phyloP scores from a whole-genome alignment of 2,888 invertebrate species.

The Brachyptera risi region DNA sequence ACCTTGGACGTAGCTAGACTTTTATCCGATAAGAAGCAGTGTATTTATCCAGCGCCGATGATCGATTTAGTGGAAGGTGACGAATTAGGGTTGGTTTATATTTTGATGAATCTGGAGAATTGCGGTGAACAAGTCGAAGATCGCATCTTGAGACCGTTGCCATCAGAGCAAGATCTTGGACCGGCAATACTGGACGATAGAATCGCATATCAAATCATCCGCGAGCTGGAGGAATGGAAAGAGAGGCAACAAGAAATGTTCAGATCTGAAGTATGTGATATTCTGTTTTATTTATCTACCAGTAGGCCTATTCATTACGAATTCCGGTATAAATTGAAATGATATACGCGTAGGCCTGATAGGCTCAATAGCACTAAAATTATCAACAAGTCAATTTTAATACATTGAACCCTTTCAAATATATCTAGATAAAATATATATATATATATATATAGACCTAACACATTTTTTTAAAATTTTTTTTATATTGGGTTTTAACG shows the following conservation, averaged over 20 bases:
- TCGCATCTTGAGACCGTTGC: not conserved
- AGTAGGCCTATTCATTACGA: too few relatives aligned
- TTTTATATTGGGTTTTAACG: too few relatives aligned
- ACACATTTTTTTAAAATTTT: too few relatives aligned
- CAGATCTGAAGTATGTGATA: constrained; percentile 53
- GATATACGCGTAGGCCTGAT: too few relatives aligned
- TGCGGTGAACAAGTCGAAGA: constrained; percentile 33
- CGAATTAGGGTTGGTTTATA: constrained; percentile 13
- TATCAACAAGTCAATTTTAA: too few relatives aligned
- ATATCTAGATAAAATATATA: too few relatives aligned
- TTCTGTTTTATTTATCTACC: too few relatives aligned
- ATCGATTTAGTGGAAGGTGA: constrained; percentile 31
- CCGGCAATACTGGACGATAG: constrained; percentile 42
- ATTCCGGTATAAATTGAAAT: not conserved
- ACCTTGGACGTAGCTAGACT: constrained; percentile 39
- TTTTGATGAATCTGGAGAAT: constrained; percentile 40
- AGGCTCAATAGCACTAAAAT: too few relatives aligned
- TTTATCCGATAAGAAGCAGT: constrained; percentile 39
- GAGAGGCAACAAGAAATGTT: constrained; percentile 61
- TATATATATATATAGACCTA: too few relatives aligned
- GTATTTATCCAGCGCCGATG: constrained; percentile 39
- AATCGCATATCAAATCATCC: constrained; percentile 53
- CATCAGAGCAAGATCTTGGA: constrained; percentile 40
- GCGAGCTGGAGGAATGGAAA: constrained; percentile 71
- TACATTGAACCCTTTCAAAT: too few relatives aligned